Evolutionary conservation across 2,888 invertebrate genomes (phyloP).

Genomic region (Chirona hameri): DNA sequence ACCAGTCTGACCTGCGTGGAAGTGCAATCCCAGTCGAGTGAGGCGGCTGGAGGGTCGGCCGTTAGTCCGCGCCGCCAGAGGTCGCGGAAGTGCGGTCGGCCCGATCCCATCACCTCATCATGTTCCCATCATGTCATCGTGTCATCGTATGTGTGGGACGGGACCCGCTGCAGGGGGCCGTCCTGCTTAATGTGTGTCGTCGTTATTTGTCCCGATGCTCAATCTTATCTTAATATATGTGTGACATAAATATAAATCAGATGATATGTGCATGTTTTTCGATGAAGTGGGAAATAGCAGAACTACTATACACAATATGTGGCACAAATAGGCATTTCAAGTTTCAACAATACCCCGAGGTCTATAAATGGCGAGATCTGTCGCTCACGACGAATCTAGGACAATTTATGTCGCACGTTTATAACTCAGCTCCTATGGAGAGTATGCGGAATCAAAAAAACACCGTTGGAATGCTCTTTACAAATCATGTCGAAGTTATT

Average conservation of each 20-base stretch:
- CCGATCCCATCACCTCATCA: not conserved
- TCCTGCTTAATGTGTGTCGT: not conserved
- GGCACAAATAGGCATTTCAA: no score
- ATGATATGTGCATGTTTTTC: no score
- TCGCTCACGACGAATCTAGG: no score
- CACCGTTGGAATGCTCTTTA: no score
- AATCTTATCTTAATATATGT: not conserved
- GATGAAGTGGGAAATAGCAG: no score
- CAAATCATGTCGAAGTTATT: no score
- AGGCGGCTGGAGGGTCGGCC: not conserved
- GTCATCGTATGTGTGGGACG: not conserved
- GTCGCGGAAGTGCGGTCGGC: not conserved
- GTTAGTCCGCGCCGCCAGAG: not conserved
- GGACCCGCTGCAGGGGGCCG: not conserved
- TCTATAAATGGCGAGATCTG: no score
- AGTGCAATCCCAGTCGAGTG: not conserved
- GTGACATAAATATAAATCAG: conserved; percentile 1
- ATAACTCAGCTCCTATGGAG: no score
- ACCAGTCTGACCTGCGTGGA: not conserved
- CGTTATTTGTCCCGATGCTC: not conserved
- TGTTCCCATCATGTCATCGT: not conserved
- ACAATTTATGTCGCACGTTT: no score
- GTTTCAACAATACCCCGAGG: no score
- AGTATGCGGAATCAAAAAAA: no score
- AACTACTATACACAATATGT: no score